A percentile compares a stretch with the other conserved stretches of the same genome.
phyloP scores from a whole-genome alignment of 2,113 vertebrate genomes.

The human (Homo sapiens) region GRCh38 chr7:2691001-2691500 shows the following conservation, averaged over 20 bases:
- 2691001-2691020: too few species aligned
- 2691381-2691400: fast-evolving
- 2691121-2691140: too few species aligned
- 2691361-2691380: neutral
- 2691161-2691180: neutral
- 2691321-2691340: neutral
- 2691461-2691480: too few species aligned
- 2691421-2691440: neutral
- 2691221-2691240: fast-evolving
- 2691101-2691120: too few species aligned
- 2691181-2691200: neutral
- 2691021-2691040: too few species aligned
- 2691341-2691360: neutral
- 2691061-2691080: too few species aligned
- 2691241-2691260: neutral
- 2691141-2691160: neutral
- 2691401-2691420: neutral
- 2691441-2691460: neutral
- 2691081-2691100: too few species aligned
- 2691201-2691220: fast-evolving
- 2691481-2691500: too few species aligned
- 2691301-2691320: fast-evolving
- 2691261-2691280: neutral
- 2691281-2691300: neutral
- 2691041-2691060: too few species aligned